Percentiles rank a stretch among this genome's conserved stretches.
phyloP scores from a whole-genome alignment of 2,888 invertebrate species.

The Zaprionus bogoriensis region DNA sequence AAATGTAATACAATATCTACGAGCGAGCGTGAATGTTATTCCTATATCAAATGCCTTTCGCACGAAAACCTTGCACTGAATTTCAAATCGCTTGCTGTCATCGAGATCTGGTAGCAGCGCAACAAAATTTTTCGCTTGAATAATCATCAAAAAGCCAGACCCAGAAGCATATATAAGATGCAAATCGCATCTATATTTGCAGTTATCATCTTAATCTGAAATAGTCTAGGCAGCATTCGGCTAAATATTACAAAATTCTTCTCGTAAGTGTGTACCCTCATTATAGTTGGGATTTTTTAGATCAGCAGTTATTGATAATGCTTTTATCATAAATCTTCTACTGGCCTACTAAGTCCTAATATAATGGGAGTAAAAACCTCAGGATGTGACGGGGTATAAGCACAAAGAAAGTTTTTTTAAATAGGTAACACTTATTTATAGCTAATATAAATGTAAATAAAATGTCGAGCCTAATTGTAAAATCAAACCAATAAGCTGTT shows the following conservation, averaged over 20 bases:
- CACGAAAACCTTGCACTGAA: conserved; percentile 11
- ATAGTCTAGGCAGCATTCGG: too few relatives aligned
- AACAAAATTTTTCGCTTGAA: conserved; percentile 28
- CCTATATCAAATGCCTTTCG: conserved; percentile 23
- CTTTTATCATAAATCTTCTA: conserved; percentile 68
- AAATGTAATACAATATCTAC: background rate
- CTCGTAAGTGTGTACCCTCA: conserved; percentile 62
- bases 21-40: background rate
- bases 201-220: conserved; percentile 21
- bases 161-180: conserved; percentile 28
- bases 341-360: conserved; percentile 84
- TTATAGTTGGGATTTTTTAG: conserved; percentile 83
- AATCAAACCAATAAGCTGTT: conserved; percentile 68
- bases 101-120: background rate
- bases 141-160: background rate
- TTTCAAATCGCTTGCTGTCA: background rate
- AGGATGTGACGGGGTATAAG: background rate
- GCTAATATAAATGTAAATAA: background rate
- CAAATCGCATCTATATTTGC: background rate
- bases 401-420: background rate
- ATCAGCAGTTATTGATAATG: conserved; percentile 81
- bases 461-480: background rate
- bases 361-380: conserved; percentile 79
- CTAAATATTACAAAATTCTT: too few relatives aligned
- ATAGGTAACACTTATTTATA: background rate